Conservation (phyloP, 2,888 invertebrate species). For the Leptogaster cylindrica region DNA sequence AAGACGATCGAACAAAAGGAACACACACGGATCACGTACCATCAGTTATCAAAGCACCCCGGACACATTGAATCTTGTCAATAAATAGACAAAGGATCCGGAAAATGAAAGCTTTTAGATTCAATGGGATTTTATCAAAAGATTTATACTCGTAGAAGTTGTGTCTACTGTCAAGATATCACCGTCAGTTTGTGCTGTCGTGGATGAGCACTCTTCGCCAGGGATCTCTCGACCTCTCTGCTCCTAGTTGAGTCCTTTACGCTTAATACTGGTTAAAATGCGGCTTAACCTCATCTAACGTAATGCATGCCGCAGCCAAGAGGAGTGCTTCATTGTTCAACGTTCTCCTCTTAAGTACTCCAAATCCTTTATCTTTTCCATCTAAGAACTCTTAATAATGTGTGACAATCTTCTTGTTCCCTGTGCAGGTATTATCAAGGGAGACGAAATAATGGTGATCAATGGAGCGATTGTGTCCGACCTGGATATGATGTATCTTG, state of each 20-base stretch:
- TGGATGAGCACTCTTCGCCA: conserved; percentile 9
- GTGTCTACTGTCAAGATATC: conserved; percentile 18
- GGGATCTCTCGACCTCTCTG: not conserved
- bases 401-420: conserved; percentile 32
- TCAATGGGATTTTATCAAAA: conserved; percentile 36
- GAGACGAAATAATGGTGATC: conserved; percentile 98
- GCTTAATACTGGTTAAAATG: conserved; percentile 6
- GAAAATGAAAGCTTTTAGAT: conserved; percentile 18
- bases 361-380: conserved; percentile 32
- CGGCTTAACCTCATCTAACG: conserved; percentile 14
- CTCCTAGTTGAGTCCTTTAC: conserved; percentile 14
- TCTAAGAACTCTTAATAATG: conserved; percentile 28
- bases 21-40: not conserved
- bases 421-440: conserved; percentile 87
- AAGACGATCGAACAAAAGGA: conserved; percentile 5
- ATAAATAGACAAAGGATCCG: conserved; percentile 5
- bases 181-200: conserved; percentile 22
- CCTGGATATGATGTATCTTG: conserved; percentile 99
- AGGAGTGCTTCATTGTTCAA: conserved; percentile 5
- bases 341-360: not conserved
- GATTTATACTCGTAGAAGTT: conserved; percentile 32
- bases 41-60: conserved; percentile 3
- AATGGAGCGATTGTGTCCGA: conserved; percentile 97
- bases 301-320: conserved; percentile 15
- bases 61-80: conserved; percentile 24